Evolutionary conservation across 2,797 vertebrate species (phyloP).

Genomic region (Liasis olivaceus): DNA sequence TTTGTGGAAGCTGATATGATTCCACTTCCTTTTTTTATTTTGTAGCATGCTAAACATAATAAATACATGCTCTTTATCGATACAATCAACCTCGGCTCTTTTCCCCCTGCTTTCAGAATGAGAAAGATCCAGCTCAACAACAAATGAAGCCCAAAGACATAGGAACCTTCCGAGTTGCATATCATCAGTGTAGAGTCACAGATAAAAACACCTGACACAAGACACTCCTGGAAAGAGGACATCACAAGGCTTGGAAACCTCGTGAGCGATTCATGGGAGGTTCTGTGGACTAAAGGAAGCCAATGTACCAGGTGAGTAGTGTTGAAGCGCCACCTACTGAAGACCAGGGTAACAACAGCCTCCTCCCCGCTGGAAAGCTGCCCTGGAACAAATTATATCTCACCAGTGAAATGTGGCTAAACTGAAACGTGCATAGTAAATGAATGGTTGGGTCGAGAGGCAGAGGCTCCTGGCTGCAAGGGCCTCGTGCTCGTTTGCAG

Average conservation of each 20-base stretch:
- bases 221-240: conserved; percentile 38
- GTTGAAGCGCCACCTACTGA: conserved; percentile 96
- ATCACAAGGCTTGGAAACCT: conserved; percentile 22
- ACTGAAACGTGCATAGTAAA: conserved; percentile 50
- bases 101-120: neutral
- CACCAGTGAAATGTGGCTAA: conserved; percentile 60
- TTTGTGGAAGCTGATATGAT: neutral
- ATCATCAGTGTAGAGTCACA: neutral
- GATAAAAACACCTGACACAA: conserved; percentile 4
- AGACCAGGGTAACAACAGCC: neutral
- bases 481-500: conserved; percentile 27
- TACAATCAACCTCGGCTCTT: neutral
- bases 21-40: neutral
- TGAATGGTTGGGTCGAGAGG: conserved; percentile 68
- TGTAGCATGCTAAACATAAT: neutral
- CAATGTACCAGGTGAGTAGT: conserved; percentile 75
- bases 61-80: neutral
- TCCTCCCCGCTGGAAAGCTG: neutral
- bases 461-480: conserved; percentile 44
- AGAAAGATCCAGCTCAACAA: neutral
- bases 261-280: conserved; percentile 23
- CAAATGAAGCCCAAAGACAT: neutral
- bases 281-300: neutral
- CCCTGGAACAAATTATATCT: conserved; percentile 38
- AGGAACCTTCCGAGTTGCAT: neutral